Evolutionary conservation across 2,888 invertebrate species (phyloP), one percentile per base, ranked within the genome.

Genomic region (Pollenia griseotomentosa): DNA sequence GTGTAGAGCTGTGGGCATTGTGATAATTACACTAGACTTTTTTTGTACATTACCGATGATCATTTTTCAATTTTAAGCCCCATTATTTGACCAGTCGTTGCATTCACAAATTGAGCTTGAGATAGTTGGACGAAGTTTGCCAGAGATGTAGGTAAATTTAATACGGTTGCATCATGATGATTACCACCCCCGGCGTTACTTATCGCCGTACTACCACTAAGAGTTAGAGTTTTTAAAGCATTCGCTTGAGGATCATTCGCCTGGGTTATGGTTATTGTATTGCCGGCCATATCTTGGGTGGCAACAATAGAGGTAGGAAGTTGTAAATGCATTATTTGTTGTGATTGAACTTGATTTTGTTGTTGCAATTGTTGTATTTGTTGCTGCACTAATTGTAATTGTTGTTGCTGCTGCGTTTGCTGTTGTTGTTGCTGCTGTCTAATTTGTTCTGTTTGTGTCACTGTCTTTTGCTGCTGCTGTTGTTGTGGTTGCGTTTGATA

Each of bases 261-360:
- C 84, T 93, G 93, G 14, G 92, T 92, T 59, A 93, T 92, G 46
- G 93, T 93, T 70, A 93, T 92, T 7, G 93, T 93, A 86, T 91
- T 93, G 3, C 92, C 91, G 48, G 91, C 91, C 48, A 93, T 81
- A 87, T 92, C 92, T 83, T 91, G 91, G 40, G 91, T 90, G 66
- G 92, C 90, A 4, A 92, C 92, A 16, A 91, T 90, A 0, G 88
- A 82, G 44, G 88, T 80, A 6, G 91, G 91, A 85, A 92, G 89
- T 87, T 93, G 92, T 33, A 93, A 87, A 89, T 93, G 92, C 92
- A 93, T 93, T 66, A 93, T 92, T 90, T 93, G 94, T 23, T 80
- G 87, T 59, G 90, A 89, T 63, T 87, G 88, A 11, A 87, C 81
- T 70, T 89, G 89, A 14, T 88, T 88, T 4, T 90, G 90, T 16